Evolutionary conservation across 1,140 invertebrate species (phyloP).

Genomic region (Spodoptera litura): DNA sequence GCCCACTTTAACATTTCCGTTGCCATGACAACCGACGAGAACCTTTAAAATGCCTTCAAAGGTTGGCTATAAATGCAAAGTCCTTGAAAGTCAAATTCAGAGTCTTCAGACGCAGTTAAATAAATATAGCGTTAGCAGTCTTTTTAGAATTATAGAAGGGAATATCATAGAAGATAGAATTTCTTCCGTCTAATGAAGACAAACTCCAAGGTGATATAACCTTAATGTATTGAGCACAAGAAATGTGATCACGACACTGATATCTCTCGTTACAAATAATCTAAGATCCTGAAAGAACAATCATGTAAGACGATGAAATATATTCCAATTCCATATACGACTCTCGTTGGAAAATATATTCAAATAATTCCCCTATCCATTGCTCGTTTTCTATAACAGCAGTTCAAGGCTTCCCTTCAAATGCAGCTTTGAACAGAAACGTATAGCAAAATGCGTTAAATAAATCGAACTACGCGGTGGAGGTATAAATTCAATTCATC

Average conservation of each 20-base stretch:
- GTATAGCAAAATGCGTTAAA: conserved; percentile 40
- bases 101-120: too few species aligned
- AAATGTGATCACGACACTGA: background rate
- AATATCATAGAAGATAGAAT: too few species aligned
- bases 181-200: too few species aligned
- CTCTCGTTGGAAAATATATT: background rate
- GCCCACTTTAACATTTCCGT: background rate
- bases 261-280: conserved; percentile 35
- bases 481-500: conserved; percentile 80
- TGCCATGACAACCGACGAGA: background rate
- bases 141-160: too few species aligned
- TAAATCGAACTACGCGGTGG: conserved; percentile 63
- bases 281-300: conserved; percentile 42
- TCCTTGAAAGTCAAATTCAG: too few species aligned
- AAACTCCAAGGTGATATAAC: background rate
- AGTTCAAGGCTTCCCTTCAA: background rate
- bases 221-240: background rate
- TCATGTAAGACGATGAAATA: conserved; percentile 33
- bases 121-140: too few species aligned
- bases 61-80: too few species aligned
- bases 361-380: conserved; percentile 8
- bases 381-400: background rate
- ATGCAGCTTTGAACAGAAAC: background rate
- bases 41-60: too few species aligned
- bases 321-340: background rate